A percentile compares a stretch with the other conserved stretches of the same genome.
phyloP scores from a whole-genome alignment of 2,113 vertebrate genomes.

The Oncorhynchus kisutch region DNA sequence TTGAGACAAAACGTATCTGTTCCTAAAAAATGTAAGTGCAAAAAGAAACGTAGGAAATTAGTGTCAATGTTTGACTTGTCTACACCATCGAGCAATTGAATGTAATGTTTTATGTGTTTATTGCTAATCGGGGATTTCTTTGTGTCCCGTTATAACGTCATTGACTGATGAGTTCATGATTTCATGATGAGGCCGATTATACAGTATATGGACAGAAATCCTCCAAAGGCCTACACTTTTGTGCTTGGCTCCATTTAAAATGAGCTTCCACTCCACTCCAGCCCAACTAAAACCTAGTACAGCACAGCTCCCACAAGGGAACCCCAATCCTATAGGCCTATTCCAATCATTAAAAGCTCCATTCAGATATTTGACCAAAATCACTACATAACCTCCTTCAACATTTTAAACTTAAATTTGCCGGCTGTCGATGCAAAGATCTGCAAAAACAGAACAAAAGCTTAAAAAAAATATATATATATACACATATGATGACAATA shows the following conservation, averaged over 20 bases:
- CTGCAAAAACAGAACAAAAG: background rate
- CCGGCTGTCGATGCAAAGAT: background rate
- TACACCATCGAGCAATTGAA: no score
- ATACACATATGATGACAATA: background rate
- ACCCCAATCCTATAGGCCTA: background rate
- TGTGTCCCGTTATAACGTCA: no score
- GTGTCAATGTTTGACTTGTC: no score
- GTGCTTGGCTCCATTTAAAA: background rate
- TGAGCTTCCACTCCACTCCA: background rate
- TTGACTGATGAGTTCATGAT: no score
- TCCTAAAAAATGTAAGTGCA: background rate
- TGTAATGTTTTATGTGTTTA: no score
- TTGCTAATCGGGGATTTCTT: no score
- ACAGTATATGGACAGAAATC: background rate
- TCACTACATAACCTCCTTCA: no score
- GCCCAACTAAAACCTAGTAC: background rate
- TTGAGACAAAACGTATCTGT: conserved; percentile 10
- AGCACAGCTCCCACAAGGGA: background rate
- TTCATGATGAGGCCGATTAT: no score
- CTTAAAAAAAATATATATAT: background rate
- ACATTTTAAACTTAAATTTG: no score
- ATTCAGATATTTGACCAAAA: background rate
- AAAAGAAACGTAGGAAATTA: no score
- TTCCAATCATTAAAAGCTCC: background rate
- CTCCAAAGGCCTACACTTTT: background rate